Percentiles rank a stretch among this genome's conserved stretches.
phyloP scores from a whole-genome alignment of 1,140 invertebrate genomes.

The Drosophila pallidifrons region DNA sequence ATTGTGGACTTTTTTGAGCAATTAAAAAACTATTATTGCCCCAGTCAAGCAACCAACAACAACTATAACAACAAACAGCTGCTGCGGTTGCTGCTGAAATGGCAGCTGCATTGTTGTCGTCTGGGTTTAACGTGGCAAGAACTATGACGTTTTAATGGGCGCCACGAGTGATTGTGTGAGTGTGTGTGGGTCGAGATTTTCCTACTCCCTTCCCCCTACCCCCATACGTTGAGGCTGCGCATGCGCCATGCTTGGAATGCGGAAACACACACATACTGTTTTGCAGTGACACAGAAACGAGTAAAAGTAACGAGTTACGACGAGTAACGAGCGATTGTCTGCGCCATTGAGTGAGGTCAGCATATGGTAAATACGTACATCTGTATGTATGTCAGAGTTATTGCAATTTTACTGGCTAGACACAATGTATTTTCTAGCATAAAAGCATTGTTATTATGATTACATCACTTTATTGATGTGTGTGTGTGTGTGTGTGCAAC shows the following conservation, averaged over 20 bases:
- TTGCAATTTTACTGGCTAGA: neutral
- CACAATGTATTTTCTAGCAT: neutral
- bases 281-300: constrained; percentile 49
- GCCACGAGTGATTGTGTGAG: constrained; percentile 45
- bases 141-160: constrained; percentile 75
- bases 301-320: constrained; percentile 7
- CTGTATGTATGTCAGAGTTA: neutral
- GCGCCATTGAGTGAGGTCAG: constrained; percentile 4
- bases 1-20: constrained; percentile 65
- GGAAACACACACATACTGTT: constrained; percentile 49
- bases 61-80: constrained; percentile 1
- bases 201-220: neutral
- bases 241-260: constrained; percentile 60
- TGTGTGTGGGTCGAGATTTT: constrained; percentile 47
- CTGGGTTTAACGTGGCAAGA: constrained; percentile 49
- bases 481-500: neutral
- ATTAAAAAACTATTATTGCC: constrained; percentile 74
- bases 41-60: constrained; percentile 6
- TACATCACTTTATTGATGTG: constrained; percentile 11
- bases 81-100: constrained; percentile 24
- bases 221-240: constrained; percentile 30
- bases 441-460: constrained; percentile 9
- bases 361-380: neutral
- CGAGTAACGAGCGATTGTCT: constrained; percentile 12
- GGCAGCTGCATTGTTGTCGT: constrained; percentile 58